A percentile compares a stretch with the other conserved stretches of the same genome.
These are phyloP conservation scores for Caloenas nicobarica DNA, from an alignment of 2,113 vertebrate genomes.

Conservation along the genomic window DNA sequence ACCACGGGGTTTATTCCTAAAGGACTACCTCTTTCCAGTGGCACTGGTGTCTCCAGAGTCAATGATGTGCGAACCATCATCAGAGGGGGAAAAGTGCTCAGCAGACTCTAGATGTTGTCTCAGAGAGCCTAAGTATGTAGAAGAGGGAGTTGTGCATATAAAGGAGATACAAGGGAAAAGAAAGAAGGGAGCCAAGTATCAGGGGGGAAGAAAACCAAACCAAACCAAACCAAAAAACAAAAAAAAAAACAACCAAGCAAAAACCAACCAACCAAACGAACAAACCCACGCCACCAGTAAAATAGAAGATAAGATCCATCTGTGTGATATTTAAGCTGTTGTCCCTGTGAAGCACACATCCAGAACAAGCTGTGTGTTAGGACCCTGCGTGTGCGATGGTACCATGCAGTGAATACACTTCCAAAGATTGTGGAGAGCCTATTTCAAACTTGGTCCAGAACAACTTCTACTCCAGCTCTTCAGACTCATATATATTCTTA, in stretches of 20 bases:
- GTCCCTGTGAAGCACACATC: background rate
- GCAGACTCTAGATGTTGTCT: background rate
- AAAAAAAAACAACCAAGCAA: no score
- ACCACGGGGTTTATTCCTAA: accelerated
- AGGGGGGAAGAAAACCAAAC: no score
- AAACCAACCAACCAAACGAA: no score
- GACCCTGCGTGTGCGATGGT: accelerated
- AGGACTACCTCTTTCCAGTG: background rate
- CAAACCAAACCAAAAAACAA: no score
- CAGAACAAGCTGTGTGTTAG: background rate
- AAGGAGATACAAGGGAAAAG: background rate
- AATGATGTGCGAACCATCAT: background rate
- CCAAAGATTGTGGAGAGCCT: background rate
- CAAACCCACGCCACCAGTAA: background rate
- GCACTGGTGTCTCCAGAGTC: background rate
- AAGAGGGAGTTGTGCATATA: background rate
- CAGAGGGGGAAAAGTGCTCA: background rate
- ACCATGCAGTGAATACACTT: background rate
- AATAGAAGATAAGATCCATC: background rate
- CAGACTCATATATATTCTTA: background rate
- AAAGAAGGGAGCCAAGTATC: background rate
- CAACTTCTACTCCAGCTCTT: background rate
- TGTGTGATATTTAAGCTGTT: background rate
- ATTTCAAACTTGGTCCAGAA: background rate
- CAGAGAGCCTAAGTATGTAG: background rate